Evolutionary conservation across 1,140 invertebrate genomes (phyloP).

Genomic region (Oncopodura yosiiana): DNA sequence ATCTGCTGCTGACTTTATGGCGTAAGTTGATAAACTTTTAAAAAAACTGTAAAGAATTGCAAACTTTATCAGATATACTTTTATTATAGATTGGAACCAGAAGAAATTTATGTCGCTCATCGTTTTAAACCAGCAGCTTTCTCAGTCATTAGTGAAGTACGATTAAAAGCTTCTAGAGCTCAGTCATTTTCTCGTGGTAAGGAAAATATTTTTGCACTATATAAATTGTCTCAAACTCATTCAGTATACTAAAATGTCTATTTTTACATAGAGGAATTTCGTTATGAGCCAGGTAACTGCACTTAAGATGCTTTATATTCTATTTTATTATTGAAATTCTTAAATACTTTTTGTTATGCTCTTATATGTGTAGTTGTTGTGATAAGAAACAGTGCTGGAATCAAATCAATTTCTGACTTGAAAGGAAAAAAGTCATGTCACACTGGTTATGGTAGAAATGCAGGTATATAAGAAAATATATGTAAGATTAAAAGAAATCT

Average conservation of each 20-base stretch:
- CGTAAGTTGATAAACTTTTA: too few relatives aligned
- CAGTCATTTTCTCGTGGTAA: slow-evolving; percentile 19
- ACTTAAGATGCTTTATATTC: too few relatives aligned
- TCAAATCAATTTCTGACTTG: slow-evolving; percentile 52
- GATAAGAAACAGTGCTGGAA: slow-evolving; percentile 55
- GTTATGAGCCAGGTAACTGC: slow-evolving; percentile 66
- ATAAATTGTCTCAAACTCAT: background rate
- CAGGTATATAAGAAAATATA: too few relatives aligned
- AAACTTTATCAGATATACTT: background rate
- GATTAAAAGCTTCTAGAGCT: slow-evolving; percentile 36
- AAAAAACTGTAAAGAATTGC: background rate
- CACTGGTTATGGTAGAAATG: slow-evolving; percentile 64
- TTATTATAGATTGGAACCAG: slow-evolving; percentile 63
- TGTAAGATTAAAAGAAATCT: slow-evolving; percentile 48
- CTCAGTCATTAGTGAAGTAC: slow-evolving; percentile 56
- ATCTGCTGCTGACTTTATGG: slow-evolving; percentile 65
- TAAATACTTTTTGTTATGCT: too few relatives aligned
- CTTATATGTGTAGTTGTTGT: too few relatives aligned
- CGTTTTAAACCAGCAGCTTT: slow-evolving; percentile 54
- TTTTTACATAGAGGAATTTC: slow-evolving; percentile 49
- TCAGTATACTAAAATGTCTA: background rate
- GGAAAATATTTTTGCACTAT: background rate
- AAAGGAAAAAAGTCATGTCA: slow-evolving; percentile 65
- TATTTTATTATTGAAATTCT: too few relatives aligned
- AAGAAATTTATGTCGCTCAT: slow-evolving; percentile 71